A percentile compares a stretch with the other conserved stretches of the same genome.
These are phyloP conservation scores for Argentina silus DNA, from an alignment of 2,797 vertebrate species.

Conservation along the genomic window DNA sequence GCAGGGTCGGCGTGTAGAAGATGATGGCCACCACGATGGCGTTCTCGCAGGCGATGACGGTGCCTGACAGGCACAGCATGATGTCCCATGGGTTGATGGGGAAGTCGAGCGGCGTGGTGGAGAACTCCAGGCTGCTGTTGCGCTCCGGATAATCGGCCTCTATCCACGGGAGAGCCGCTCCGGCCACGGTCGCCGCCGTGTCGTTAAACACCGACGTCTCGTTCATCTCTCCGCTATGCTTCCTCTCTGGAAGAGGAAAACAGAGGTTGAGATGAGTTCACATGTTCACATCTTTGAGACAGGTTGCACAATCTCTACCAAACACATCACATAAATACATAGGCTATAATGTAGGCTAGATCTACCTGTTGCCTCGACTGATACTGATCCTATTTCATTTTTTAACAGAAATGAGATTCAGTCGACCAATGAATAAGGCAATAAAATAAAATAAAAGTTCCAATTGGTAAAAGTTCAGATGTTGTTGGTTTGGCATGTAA, in stretches of 20 bases:
- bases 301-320: too few species aligned
- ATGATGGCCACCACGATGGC: slow-evolving; percentile 97
- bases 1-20: slow-evolving; percentile 91
- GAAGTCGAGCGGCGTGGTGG: slow-evolving; percentile 69
- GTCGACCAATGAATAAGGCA: too few species aligned
- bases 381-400: too few species aligned
- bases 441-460: too few species aligned
- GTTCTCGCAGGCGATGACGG: slow-evolving; percentile 95
- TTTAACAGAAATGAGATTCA: too few species aligned
- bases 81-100: slow-evolving; percentile 95
- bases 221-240: slow-evolving; percentile 78
- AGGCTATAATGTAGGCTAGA: too few species aligned
- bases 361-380: too few species aligned
- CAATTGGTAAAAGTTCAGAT: too few species aligned
- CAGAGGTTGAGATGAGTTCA: not conserved
- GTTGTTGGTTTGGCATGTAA: too few species aligned
- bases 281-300: too few species aligned
- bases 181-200: slow-evolving; percentile 69
- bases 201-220: slow-evolving; percentile 82
- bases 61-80: slow-evolving; percentile 95
- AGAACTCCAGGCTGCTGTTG: slow-evolving; percentile 73
- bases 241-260: slow-evolving; percentile 49
- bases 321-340: too few species aligned
- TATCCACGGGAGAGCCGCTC: slow-evolving; percentile 63
- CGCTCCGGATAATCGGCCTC: slow-evolving; percentile 65